Conservation (phyloP, 1,140 invertebrate species). For the Pseudomyrmex concolor region DNA sequence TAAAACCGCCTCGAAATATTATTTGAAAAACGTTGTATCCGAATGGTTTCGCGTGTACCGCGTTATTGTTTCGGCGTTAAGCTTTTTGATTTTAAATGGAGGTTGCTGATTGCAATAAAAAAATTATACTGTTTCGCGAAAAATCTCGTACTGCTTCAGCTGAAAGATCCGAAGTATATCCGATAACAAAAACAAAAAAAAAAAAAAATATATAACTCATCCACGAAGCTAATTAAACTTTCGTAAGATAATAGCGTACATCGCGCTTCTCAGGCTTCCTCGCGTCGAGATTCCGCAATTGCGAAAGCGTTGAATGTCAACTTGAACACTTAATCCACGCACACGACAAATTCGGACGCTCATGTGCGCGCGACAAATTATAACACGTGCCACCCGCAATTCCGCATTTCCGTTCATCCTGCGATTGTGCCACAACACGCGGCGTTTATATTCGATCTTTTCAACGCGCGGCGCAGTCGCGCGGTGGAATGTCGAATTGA, state of each 20-base stretch:
- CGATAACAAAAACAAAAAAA: too few species aligned
- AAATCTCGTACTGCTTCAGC: neutral
- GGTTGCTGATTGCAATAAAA: neutral
- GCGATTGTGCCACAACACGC: constrained; percentile 5
- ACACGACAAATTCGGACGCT: neutral
- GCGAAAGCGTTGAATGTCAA: constrained; percentile 34
- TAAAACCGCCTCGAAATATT: neutral
- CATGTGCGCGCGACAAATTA: constrained; percentile 18
- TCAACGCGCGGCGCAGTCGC: neutral
- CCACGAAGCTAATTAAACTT: neutral
- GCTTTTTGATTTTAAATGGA: neutral
- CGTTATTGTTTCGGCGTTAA: neutral
- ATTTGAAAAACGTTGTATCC: neutral
- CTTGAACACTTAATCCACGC: constrained; percentile 20
- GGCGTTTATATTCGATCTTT: constrained; percentile 35
- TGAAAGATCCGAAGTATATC: too few species aligned
- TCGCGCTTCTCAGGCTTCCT: neutral
- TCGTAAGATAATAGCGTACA: constrained; percentile 9
- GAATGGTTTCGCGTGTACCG: neutral
- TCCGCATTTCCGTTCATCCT: constrained; percentile 1
- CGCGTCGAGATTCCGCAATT: constrained; percentile 12
- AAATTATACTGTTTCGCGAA: neutral
- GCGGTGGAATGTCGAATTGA: constrained; percentile 59
- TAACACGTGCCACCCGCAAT: constrained; percentile 40
- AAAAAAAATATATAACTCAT: neutral